Percentiles rank a stretch among this genome's conserved stretches.
Evolutionary conservation across 2,888 invertebrate species (phyloP).

Genomic region (Apocheima hispidaria): DNA sequence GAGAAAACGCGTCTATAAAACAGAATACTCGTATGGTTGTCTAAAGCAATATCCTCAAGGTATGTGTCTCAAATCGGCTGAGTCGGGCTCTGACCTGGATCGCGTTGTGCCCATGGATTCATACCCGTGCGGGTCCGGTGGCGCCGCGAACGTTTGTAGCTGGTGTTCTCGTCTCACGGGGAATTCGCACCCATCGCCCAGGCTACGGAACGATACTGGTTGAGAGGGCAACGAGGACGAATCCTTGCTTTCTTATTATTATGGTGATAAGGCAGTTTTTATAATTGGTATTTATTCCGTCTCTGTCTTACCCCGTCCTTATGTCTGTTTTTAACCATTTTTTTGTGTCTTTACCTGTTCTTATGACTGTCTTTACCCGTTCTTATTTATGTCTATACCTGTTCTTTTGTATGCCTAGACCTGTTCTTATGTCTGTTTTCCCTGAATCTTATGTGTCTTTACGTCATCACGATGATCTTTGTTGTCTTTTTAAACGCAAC

Average conservation of each 20-base stretch:
- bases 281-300: too few species aligned
- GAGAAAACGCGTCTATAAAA: slow-evolving; percentile 6
- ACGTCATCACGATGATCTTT: too few species aligned
- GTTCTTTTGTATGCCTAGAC: too few species aligned
- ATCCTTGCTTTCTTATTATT: slow-evolving; percentile 20
- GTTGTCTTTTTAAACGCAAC: too few species aligned
- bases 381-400: too few species aligned
- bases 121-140: slow-evolving; percentile 87
- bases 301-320: too few species aligned
- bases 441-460: too few species aligned
- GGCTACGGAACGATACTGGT: slow-evolving; percentile 82
- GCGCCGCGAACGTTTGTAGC: slow-evolving; percentile 77
- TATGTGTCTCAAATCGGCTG: slow-evolving; percentile 67
- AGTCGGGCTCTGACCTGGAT: slow-evolving; percentile 90
- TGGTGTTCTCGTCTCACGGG: slow-evolving; percentile 91
- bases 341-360: too few species aligned
- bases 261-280: too few species aligned
- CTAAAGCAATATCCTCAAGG: slow-evolving; percentile 63
- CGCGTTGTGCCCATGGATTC: slow-evolving; percentile 96
- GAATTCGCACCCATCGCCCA: slow-evolving; percentile 95
- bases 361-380: too few species aligned
- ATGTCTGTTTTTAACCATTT: too few species aligned
- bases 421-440: too few species aligned
- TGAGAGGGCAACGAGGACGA: slow-evolving; percentile 48
- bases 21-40: not conserved